Evolutionary conservation across 2,888 invertebrate genomes (phyloP).

Genomic region (Stratiomys singularior): DNA sequence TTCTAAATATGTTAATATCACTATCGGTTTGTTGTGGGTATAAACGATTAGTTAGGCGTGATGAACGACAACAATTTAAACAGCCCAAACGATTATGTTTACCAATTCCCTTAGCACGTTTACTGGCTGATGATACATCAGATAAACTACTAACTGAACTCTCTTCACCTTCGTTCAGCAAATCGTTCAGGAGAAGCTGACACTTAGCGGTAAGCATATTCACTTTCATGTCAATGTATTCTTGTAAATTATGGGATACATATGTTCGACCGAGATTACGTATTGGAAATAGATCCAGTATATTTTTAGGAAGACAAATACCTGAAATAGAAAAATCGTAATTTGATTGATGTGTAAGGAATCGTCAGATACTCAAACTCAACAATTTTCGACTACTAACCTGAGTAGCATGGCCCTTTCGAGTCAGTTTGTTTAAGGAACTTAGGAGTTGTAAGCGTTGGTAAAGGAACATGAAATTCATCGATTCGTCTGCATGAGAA

Average conservation of each 20-base stretch:
- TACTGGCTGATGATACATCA: conserved; percentile 64
- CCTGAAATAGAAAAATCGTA: conserved; percentile 53
- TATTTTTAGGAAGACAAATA: conserved; percentile 65
- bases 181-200: conserved; percentile 62
- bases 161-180: conserved; percentile 63
- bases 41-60: conserved; percentile 57
- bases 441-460: conserved; percentile 61
- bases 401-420: conserved; percentile 64
- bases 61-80: conserved; percentile 61
- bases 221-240: conserved; percentile 61
- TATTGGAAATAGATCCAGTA: conserved; percentile 62
- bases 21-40: conserved; percentile 55
- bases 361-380: no score
- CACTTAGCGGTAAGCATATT: conserved; percentile 59
- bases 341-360: background rate
- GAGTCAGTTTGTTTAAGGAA: conserved; percentile 61
- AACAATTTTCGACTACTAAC: conserved; percentile 56
- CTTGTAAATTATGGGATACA: conserved; percentile 64
- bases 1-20: conserved; percentile 55
- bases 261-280: conserved; percentile 62
- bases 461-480: conserved; percentile 61
- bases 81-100: conserved; percentile 63
- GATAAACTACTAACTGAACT: conserved; percentile 65
- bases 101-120: conserved; percentile 61
- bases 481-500: conserved; percentile 54